Evolutionary conservation across 1,140 invertebrate genomes (phyloP), one percentile per base, ranked within the genome.

Genomic region (Lepidurus couesii): DNA sequence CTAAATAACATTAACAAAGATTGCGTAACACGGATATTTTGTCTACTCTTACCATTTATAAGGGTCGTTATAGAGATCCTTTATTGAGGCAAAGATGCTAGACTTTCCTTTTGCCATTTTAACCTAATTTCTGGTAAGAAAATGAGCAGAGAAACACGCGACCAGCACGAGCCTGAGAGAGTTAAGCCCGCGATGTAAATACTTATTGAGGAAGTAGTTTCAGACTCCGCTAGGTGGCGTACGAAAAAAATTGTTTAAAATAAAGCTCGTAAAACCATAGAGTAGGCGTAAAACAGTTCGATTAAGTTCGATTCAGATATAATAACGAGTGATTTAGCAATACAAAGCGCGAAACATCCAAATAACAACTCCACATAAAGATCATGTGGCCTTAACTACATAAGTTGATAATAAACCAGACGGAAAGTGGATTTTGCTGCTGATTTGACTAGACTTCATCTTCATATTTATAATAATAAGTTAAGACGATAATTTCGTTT

Each of bases 121-220:
- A 13, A 24, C 16, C 74, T 11, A 84, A 90, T 90, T 87, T 90
- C 88, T 75, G 89, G 89, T 80, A 89, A 89, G 65, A 91, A 82
- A 24, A 91, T 83, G 80, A 87, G 86, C n/a, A 88, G 89, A 26
- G 34, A 34, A 34, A 34, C 34, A 34, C 34, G 34, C 34, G 34
- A 34, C 34, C 34, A 34, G 34, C 34, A 34, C 34, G 34, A 34
- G 34, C 34, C 34, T 34, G 34, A 34, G 26, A 26, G 26, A 34
- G 34, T 34, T 34, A 34, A 34, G 34, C 34, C 9, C 16, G 13
- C n/a, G 45, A 47, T 11, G 45, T 47, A 47, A 47, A 10, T 16
- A 11, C 45, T 47, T 47, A 7, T 11, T 10, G 5, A 47, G 1
- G 10, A 47, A 47, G 45, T 47, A 11, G 16, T 11, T 65, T 65